Evolutionary conservation across 2,797 vertebrate genomes (phyloP).

Genomic region (Enteromius radiatus): DNA sequence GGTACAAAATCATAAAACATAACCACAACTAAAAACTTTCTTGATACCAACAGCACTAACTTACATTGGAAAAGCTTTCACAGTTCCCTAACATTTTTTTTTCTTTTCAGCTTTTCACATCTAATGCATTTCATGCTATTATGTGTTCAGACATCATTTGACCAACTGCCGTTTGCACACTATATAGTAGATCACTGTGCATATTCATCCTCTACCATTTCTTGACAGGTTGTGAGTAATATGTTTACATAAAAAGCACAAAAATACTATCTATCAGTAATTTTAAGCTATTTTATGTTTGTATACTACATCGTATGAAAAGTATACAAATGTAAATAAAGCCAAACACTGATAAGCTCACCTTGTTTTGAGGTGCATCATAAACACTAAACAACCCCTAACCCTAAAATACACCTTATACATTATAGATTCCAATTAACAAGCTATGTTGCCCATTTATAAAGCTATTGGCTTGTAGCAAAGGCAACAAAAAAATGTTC

Average conservation of each 20-base stretch:
- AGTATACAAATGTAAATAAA: not conserved
- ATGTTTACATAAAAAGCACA: not conserved
- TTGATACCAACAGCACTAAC: not conserved
- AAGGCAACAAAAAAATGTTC: not conserved
- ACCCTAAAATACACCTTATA: not conserved
- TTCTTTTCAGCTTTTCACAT: not conserved
- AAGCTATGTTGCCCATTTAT: not conserved
- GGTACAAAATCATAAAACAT: not conserved
- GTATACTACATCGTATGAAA: not conserved
- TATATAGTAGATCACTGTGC: not conserved
- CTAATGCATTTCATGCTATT: not conserved
- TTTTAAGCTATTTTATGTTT: not conserved
- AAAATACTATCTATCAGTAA: not conserved
- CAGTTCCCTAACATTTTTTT: not conserved
- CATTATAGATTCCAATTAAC: not conserved
- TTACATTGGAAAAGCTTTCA: not conserved
- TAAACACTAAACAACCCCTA: not conserved
- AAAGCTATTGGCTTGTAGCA: not conserved
- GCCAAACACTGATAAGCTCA: not conserved
- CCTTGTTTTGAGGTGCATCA: not conserved
- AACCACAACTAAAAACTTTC: not conserved
- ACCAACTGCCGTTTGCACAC: not conserved
- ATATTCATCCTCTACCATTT: not conserved
- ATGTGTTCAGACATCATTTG: not conserved
- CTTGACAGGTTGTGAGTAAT: not conserved